A percentile compares a stretch with the other conserved stretches of the same genome.
Conservation (phyloP, 1,140 invertebrate species). For the Caenorhabditis latens region DNA sequence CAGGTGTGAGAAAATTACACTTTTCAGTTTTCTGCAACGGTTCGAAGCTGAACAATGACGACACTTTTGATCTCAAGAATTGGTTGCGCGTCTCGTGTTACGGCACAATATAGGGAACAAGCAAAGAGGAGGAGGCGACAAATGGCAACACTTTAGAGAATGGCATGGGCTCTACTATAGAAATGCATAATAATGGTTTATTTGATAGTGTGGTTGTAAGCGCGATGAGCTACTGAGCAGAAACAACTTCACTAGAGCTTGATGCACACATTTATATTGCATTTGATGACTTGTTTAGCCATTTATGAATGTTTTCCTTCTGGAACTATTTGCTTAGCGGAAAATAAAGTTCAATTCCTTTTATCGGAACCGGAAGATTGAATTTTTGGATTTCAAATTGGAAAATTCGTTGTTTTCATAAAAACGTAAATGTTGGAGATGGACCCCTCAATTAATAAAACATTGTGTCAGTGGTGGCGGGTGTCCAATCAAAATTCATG, state of each 20-base stretch:
- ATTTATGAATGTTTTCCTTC: conserved; percentile 45
- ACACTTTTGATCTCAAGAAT: conserved; percentile 19
- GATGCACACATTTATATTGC: conserved; percentile 52
- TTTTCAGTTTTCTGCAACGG: neutral
- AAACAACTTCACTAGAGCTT: conserved; percentile 7
- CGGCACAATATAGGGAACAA: conserved; percentile 3
- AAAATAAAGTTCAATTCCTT: conserved; percentile 6
- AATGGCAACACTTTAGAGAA: conserved; percentile 39
- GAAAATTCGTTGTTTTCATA: neutral
- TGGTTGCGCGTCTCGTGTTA: conserved; percentile 25
- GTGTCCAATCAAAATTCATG: conserved; percentile 45
- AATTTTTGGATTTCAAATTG: neutral
- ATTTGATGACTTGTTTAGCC: conserved; percentile 56
- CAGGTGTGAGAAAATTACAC: conserved; percentile 29
- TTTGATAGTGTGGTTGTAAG: conserved; percentile 53
- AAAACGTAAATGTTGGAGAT: neutral
- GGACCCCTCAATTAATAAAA: conserved; percentile 28
- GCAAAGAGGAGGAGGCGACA: conserved; percentile 4
- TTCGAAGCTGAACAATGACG: neutral
- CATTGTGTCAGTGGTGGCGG: neutral
- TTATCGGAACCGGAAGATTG: neutral
- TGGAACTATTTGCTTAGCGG: neutral
- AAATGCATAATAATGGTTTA: conserved; percentile 57
- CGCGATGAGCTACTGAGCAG: neutral
- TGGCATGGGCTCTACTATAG: conserved; percentile 51